Base-by-base conservation (phyloP, 2,888 invertebrate species). In the Helicoverpa assulta region DNA sequence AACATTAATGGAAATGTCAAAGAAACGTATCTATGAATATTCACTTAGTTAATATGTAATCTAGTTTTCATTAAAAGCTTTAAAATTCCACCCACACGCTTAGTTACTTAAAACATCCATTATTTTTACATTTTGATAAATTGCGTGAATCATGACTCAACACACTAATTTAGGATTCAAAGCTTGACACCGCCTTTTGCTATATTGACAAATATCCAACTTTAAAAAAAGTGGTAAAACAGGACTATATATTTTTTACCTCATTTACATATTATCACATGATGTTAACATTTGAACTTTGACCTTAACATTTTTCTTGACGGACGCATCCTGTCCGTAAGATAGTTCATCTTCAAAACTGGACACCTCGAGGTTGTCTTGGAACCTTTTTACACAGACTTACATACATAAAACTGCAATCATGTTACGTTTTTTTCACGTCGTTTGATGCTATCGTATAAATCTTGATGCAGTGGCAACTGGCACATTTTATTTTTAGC, bases 241-340 rank as follows among this genome's bases (percentile, higher is more conserved):
- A 55, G 61, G 70, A 76, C 53, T 59, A 58, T 54, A 19, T 54
- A 21, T 75, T 53, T 55, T 40, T 67, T 67, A 62, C 26, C 40
- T 69, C 55, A 78, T 80, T 82, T 63, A 67, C 59, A 80, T 80
- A 64, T 77, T 73, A 74, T 73, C 51, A 61, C 53, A 40, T n/a
- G 60, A 54, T 26, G 51, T 40, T 59, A 67, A 62, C 77, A 58
- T 59, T 8, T 62, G 59, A 73, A 64, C 76, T 65, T 40, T 72
- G 68, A 80, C 73, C 71, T 72, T 68, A 58, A 59, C 0, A 33
- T 18, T 59, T 69, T 54, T 61, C 8, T 58, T 57, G 40, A 26
- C 53, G 14, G 16, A 51, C 54, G 37, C 65, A 69, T 81, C 70
- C 65, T 81, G 65, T 64, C 58, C 40, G 21, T 43, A 43, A 71